Conservation (phyloP, 35 echinoderm and acorn worm species). For the Lytechinus pictus region DNA sequence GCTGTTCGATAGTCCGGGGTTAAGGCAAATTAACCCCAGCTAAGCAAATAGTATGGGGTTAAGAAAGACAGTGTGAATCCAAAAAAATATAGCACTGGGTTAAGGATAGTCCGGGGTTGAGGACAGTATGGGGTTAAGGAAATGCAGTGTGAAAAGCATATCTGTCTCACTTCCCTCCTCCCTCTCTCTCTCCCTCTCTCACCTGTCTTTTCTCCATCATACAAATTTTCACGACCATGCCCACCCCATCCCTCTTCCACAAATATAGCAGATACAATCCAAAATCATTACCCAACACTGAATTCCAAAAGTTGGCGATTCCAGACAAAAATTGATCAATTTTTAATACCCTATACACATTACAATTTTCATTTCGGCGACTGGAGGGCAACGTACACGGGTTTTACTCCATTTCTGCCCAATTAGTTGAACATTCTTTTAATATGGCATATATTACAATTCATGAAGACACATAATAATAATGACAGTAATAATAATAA, state of each 20-base stretch:
- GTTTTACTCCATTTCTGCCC: neutral
- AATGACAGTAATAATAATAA: neutral
- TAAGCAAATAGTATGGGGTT: no score
- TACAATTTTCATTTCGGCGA: neutral
- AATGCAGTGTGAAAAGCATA: no score
- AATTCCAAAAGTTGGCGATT: conserved; percentile 3
- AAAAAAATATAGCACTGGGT: no score
- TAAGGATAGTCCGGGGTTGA: no score
- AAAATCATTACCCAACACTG: neutral
- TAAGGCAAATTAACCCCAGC: no score
- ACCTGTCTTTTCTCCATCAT: neutral
- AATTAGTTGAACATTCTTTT: neutral
- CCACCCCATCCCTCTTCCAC: neutral
- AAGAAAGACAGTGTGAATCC: no score
- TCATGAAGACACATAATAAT: neutral
- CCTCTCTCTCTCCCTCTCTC: neutral
- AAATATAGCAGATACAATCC: neutral
- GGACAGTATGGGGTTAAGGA: no score
- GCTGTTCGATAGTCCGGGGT: no score
- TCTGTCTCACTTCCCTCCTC: no score
- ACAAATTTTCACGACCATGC: neutral
- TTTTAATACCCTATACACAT: conserved; percentile 48
- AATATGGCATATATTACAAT: neutral
- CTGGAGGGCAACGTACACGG: neutral
- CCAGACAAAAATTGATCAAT: conserved; percentile 26